phyloP scores from a whole-genome alignment of 2,888 invertebrate genomes.

The Epiblema foenella region DNA sequence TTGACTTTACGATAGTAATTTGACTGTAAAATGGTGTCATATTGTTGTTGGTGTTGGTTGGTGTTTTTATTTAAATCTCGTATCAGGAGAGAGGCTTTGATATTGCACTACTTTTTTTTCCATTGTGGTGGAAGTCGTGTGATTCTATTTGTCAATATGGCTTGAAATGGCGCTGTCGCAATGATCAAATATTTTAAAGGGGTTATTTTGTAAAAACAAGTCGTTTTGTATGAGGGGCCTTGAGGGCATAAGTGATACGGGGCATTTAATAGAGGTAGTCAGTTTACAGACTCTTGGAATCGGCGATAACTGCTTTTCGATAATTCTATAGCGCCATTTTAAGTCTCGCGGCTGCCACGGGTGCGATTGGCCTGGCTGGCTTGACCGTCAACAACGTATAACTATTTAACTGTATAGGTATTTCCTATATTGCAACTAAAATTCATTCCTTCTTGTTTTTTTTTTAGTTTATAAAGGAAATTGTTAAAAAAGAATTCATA shows the following conservation, averaged over 20 bases:
- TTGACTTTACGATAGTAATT: not conserved
- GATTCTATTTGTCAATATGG: constrained; percentile 29
- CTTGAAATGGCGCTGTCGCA: constrained; percentile 41
- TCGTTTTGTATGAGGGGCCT: constrained; percentile 37
- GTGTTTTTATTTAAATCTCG: not conserved
- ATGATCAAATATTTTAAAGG: constrained; percentile 31
- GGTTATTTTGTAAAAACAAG: constrained; percentile 27
- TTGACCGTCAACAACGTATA: constrained; percentile 48
- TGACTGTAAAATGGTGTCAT: constrained; percentile 2
- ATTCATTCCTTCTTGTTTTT: constrained; percentile 80
- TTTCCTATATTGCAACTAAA: constrained; percentile 63
- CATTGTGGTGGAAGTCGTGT: constrained; percentile 40
- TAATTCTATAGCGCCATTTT: constrained; percentile 35
- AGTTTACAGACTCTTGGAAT: constrained; percentile 37
- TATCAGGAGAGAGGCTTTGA: constrained; percentile 36
- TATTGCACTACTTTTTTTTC: constrained; percentile 42
- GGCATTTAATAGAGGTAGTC: constrained; percentile 43
- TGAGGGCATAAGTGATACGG: constrained; percentile 39
- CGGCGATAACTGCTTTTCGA: constrained; percentile 34
- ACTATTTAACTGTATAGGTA: constrained; percentile 53
- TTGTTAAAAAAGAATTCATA: constrained; percentile 56
- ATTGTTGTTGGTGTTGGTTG: not conserved
- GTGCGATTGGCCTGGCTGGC: constrained; percentile 4
- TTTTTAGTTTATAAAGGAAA: constrained; percentile 69
- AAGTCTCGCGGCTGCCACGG: not conserved